Percentiles rank a stretch among this genome's conserved stretches.
phyloP scores from a whole-genome alignment of 2,113 vertebrate species.

The Thamnaconus septentrionalis region DNA sequence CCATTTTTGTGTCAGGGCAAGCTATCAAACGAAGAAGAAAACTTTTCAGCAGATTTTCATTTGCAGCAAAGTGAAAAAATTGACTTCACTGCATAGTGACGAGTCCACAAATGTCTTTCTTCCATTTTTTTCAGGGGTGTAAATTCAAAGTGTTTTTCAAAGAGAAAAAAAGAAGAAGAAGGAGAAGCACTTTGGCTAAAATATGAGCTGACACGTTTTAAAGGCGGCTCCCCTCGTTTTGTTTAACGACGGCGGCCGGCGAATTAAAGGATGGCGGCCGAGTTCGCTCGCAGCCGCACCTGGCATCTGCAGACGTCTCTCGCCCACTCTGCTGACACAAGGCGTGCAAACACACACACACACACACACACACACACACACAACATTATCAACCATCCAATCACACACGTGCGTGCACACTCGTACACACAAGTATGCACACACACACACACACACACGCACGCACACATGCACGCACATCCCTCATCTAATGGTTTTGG shows the following conservation, averaged over 20 bases:
- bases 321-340: slow-evolving; percentile 49
- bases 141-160: too few species aligned
- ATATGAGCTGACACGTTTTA: not conserved
- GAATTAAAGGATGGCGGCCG: not conserved
- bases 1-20: too few species aligned
- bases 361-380: slow-evolving; percentile 37
- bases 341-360: slow-evolving; percentile 36
- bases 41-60: too few species aligned
- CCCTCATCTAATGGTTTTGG: not conserved
- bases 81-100: too few species aligned
- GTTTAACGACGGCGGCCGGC: not conserved
- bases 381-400: slow-evolving; percentile 24
- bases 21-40: too few species aligned
- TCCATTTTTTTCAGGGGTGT: too few species aligned
- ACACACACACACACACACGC: slow-evolving; percentile 8
- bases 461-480: slow-evolving; percentile 9
- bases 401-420: slow-evolving; percentile 8
- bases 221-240: not conserved
- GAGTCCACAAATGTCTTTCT: too few species aligned
- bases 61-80: too few species aligned
- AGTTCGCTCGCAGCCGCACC: slow-evolving; percentile 31
- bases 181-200: not conserved
- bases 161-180: too few species aligned
- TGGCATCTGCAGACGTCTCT: slow-evolving; percentile 42
- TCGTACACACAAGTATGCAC: slow-evolving; percentile 1